Conservation (phyloP, 1,140 invertebrate genomes). For the Phymastichus coffea region DNA sequence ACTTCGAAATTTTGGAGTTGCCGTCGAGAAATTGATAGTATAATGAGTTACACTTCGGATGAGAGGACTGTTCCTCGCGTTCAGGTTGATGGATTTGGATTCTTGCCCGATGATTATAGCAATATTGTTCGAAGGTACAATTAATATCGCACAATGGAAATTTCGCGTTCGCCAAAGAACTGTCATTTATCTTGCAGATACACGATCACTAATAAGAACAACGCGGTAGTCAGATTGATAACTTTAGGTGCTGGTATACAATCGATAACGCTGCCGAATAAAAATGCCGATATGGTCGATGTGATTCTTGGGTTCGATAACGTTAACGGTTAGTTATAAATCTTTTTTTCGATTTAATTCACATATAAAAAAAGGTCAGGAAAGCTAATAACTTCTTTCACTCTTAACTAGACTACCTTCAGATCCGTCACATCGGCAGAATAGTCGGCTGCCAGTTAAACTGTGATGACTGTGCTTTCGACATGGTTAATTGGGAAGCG, state of each 20-base stretch:
- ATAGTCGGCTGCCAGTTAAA: slow-evolving; percentile 46
- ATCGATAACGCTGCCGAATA: slow-evolving; percentile 62
- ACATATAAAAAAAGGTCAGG: no score
- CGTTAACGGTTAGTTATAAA: slow-evolving; percentile 54
- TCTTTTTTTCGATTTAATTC: no score
- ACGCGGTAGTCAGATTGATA: slow-evolving; percentile 58
- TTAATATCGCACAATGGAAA: background rate
- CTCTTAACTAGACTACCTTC: slow-evolving; percentile 57
- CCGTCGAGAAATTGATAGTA: no score
- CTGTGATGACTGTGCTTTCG: slow-evolving; percentile 69
- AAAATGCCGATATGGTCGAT: slow-evolving; percentile 59
- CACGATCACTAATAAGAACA: slow-evolving; percentile 55
- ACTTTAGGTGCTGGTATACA: slow-evolving; percentile 65
- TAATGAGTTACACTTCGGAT: no score
- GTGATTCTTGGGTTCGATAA: slow-evolving; percentile 66
- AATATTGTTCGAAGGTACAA: slow-evolving; percentile 39
- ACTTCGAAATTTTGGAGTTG: no score
- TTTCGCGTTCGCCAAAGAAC: background rate
- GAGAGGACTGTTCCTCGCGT: slow-evolving; percentile 26
- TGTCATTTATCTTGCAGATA: slow-evolving; percentile 33
- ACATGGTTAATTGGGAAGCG: slow-evolving; percentile 62
- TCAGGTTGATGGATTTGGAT: slow-evolving; percentile 38
- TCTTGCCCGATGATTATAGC: slow-evolving; percentile 21
- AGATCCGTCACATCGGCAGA: slow-evolving; percentile 65
- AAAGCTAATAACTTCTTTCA: no score